Conservation (phyloP, 2,888 invertebrate genomes). For the Aproaerema taeniolella region DNA sequence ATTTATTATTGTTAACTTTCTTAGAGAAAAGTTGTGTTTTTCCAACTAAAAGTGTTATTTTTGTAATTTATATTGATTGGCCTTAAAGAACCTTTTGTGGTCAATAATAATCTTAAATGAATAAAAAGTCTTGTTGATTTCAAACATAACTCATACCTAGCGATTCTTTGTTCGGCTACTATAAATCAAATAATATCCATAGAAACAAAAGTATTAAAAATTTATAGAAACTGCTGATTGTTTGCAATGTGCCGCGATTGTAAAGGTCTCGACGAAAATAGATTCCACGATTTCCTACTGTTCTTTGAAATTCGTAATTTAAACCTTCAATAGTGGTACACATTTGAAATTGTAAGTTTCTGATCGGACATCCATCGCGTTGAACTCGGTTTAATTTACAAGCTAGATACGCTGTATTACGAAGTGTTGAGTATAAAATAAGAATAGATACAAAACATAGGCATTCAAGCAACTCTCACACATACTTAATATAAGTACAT, state of each 20-base stretch:
- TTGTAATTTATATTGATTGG: too few species aligned
- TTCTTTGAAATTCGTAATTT: conserved; percentile 44
- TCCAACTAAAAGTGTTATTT: too few species aligned
- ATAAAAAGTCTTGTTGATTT: background rate
- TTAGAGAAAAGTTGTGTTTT: too few species aligned
- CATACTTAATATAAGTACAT: too few species aligned
- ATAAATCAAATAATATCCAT: conserved; percentile 31
- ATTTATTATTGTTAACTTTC: too few species aligned
- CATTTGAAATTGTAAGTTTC: conserved; percentile 55
- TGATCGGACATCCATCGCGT: conserved; percentile 44
- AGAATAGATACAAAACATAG: too few species aligned
- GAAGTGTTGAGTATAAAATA: too few species aligned
- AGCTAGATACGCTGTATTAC: too few species aligned
- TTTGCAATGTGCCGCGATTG: conserved; percentile 33
- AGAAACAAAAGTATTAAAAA: conserved; percentile 35
- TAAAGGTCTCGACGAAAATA: conserved; percentile 31
- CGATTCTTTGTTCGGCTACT: conserved; percentile 15
- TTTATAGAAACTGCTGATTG: conserved; percentile 43
- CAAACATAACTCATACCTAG: background rate
- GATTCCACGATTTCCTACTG: conserved; percentile 43
- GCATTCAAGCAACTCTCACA: too few species aligned
- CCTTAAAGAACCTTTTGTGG: too few species aligned
- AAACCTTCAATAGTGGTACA: conserved; percentile 45
- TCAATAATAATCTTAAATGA: too few species aligned
- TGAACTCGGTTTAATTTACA: background rate